A percentile compares a stretch with the other conserved stretches of the same genome.
These are phyloP conservation scores for Diadophis punctatus DNA, from an alignment of 2,113 vertebrate species.

Conservation along the genomic window DNA sequence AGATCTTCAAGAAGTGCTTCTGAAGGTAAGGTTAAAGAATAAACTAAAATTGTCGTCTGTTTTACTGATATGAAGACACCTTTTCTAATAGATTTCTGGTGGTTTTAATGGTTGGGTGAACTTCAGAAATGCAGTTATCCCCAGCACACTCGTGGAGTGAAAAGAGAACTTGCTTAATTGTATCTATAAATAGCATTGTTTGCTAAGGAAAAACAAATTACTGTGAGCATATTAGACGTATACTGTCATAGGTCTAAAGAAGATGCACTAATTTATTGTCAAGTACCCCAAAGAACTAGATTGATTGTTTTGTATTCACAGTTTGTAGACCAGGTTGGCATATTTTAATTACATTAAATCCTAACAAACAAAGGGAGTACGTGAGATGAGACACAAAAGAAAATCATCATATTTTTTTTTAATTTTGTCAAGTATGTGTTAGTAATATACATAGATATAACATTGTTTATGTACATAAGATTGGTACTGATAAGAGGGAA, in stretches of 20 bases:
- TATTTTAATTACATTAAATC: background rate
- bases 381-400: background rate
- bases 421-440: no score
- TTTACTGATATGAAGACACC: background rate
- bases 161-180: background rate
- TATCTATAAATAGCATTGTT: background rate
- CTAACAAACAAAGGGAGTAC: background rate
- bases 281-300: background rate
- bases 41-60: background rate
- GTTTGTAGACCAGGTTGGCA: background rate
- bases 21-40: slow-evolving; percentile 74
- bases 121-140: background rate
- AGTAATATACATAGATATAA: no score
- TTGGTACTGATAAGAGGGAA: no score
- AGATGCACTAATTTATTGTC: background rate
- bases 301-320: background rate
- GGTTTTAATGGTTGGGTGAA: background rate
- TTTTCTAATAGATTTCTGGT: background rate
- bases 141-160: background rate
- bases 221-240: background rate
- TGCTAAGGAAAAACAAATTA: background rate
- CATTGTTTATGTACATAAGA: no score
- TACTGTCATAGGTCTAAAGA: background rate
- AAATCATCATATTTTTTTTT: background rate
- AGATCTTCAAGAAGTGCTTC: slow-evolving; percentile 81